Base-by-base conservation (phyloP, 2,888 invertebrate species). In the Cephus spinipes region DNA sequence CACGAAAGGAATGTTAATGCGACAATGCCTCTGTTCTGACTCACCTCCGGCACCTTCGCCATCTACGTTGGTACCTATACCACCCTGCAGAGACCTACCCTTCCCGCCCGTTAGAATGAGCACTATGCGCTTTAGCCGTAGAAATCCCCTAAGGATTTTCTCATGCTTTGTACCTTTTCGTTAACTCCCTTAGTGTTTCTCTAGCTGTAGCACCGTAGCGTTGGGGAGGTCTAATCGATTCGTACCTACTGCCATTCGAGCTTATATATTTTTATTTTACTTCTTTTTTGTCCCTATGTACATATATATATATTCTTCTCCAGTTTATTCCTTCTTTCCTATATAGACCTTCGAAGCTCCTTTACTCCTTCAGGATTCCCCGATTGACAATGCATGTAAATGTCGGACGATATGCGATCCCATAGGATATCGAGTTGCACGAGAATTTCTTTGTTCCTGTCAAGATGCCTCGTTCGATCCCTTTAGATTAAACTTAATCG, bases 1-100 rank as follows among this genome's bases (percentile, higher is more conserved):
- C 91, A 89, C 90, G 90, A 90, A 91, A 90, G 90, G 90, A 91
- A 91, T 91, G 90, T 91, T 91, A 91, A 91, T 91, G 90, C 89
- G 90, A 90, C 90, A 90, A 90, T 90, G 88, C 89, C 87, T 90
- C 88, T 88, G 88, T 88, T 89, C 89, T 87, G 87, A 87, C 88
- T 89, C 89, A 85, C 85, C 86, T 86, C 83, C 84, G 78, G 74
- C 83, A 80, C 81, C 83, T 83, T 75, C 76, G 12, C 73, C 31
- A 30, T n/a, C 76, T 34, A 36, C 76, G 23, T 76, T 35, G 69
- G 35, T 73, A 34, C 11, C 33, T 9, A 75, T 11, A n/a, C 68
- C n/a, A n/a, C 12, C 23, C 35, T 32, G 23, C n/a, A 55, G n/a
- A 34, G 12, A 35, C 35, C 23, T 31, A 15, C 35, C 68, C 73